A percentile compares a stretch with the other conserved stretches of the same genome.
phyloP scores from a whole-genome alignment of 2,113 vertebrate genomes.

The Cyanoramphus novaezelandiae region DNA sequence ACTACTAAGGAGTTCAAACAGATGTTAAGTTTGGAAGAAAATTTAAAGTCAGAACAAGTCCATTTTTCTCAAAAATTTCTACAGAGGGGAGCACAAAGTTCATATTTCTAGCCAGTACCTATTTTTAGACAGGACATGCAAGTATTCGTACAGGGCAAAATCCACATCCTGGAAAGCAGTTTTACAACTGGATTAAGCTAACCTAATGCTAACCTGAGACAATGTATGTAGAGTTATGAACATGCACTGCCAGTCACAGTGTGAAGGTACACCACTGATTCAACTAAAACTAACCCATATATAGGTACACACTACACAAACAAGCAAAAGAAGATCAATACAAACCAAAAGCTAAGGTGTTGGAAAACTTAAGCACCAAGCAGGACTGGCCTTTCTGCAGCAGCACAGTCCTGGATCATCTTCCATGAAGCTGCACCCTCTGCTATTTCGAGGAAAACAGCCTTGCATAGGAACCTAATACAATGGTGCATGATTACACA shows the following conservation, averaged over 20 bases:
- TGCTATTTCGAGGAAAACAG: neutral
- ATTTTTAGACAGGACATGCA: rapidly evolving
- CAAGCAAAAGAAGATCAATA: neutral
- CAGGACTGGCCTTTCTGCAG: neutral
- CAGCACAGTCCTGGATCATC: neutral
- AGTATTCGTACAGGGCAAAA: neutral
- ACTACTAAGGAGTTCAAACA: neutral
- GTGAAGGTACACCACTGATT: neutral
- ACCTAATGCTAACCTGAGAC: neutral
- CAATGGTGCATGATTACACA: neutral
- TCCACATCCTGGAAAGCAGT: neutral
- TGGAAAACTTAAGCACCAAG: neutral
- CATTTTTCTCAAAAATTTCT: neutral
- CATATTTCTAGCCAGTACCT: neutral
- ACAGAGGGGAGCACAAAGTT: neutral
- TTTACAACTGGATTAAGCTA: neutral
- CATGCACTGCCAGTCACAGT: neutral
- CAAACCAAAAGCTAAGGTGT: neutral
- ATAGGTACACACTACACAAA: neutral
- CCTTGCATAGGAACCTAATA: neutral
- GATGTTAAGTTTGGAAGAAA: neutral
- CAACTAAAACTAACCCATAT: neutral
- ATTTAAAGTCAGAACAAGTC: neutral
- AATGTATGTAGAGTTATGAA: neutral
- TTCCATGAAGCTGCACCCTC: neutral